Conservation (phyloP, 2,888 invertebrate species). For the Galerucella pusilla region DNA sequence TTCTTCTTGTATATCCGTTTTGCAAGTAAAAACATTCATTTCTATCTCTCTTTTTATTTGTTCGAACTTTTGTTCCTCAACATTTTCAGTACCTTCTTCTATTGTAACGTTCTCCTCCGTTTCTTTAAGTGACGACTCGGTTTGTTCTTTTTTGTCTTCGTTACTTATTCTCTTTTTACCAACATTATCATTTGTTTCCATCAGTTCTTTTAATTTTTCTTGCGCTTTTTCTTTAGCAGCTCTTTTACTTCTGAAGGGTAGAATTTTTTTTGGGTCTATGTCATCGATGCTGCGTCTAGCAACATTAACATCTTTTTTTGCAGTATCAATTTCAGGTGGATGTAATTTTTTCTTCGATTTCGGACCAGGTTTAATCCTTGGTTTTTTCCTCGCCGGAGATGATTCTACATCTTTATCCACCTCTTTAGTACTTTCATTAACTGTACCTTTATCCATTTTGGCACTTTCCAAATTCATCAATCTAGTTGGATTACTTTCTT, state of each 20-base stretch:
- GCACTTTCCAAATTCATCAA: background rate
- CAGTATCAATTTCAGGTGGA: background rate
- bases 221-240: conserved; percentile 54
- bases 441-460: background rate
- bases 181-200: conserved; percentile 45
- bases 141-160: conserved; percentile 12
- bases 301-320: background rate
- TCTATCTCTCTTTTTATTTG: conserved; percentile 47
- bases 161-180: conserved; percentile 14
- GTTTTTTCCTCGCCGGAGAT: conserved; percentile 32
- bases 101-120: conserved; percentile 2
- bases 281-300: conserved; percentile 10
- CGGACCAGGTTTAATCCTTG: conserved; percentile 40
- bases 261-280: conserved; percentile 29
- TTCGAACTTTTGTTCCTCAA: background rate
- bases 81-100: conserved; percentile 20
- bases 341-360: conserved; percentile 38
- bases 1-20: conserved; percentile 64
- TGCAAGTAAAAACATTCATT: conserved; percentile 57
- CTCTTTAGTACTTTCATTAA: background rate
- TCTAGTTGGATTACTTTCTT: background rate
- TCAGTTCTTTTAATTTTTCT: conserved; percentile 48
- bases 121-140: background rate
- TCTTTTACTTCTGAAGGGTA: conserved; percentile 52
- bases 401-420: conserved; percentile 10